Base-by-base conservation (phyloP, 1,140 invertebrate species). In the Pseudomyrmex cubaensis region DNA sequence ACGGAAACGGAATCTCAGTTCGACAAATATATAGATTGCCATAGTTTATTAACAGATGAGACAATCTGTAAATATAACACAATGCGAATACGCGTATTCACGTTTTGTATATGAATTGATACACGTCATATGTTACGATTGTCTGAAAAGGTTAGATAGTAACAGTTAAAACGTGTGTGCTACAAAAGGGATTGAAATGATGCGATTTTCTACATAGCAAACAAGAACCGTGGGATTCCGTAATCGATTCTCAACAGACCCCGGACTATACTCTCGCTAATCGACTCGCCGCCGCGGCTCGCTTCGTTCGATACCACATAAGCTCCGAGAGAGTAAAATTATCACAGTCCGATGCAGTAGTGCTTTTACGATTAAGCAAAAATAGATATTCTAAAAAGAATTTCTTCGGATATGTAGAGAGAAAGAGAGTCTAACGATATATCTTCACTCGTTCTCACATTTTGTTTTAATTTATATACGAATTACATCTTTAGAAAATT, bases 171-270 rank as follows among this genome's bases (percentile, higher is more conserved):
- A 22, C 74, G n/a, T 80, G 66, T 80, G 22, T 8, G 20, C 35
- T 7, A 35, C 35, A 35, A 35, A 70, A 35, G 44, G 50, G 44
- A 70, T 80, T 70, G 64, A 80, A 70, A 80, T 70, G 20, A 59
- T 9, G 64, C 44, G 76, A 52, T 80, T 80, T 80, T 80, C 50
- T 77, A 76, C 35, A 35, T 64, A 54, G 54, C 54, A 80, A 80
- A 70, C 66, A 48, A 80, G 76, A 50, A 80, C 20, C 64, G 66
- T 80, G 54, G 76, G 64, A 80, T 80, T 80, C 76, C 76, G 46
- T 80, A 80, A 80, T 80, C 76, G 76, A 80, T 80, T 80, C 22
- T 13, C 76, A 80, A 56, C 76, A 67, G 25, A 80, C 20, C 54
- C 50, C 25, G 59, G 76, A 59, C 76, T 78, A 69, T 78, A 78